These are phyloP conservation scores for Patella caerulea DNA, from an alignment of 2,888 invertebrate species.

Conservation along the genomic window DNA sequence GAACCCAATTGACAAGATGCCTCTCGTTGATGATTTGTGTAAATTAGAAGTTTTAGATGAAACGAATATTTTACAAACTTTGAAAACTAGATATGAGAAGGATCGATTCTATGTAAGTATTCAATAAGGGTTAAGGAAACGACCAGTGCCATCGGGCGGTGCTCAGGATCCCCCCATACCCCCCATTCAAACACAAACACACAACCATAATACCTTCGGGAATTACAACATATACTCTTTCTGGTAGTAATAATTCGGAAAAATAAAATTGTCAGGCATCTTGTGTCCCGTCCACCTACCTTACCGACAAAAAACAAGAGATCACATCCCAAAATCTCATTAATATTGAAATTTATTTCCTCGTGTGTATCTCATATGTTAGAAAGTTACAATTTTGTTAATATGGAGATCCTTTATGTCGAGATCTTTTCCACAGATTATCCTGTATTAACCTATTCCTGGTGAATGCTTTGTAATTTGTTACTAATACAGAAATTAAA, in stretches of 20 bases:
- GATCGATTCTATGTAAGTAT: conserved; percentile 53
- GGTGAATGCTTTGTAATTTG: too few species aligned
- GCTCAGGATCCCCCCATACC: not conserved
- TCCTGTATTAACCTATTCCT: too few species aligned
- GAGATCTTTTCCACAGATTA: too few species aligned
- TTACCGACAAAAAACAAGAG: too few species aligned
- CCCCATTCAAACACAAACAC: not conserved
- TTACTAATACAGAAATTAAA: too few species aligned
- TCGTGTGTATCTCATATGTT: too few species aligned
- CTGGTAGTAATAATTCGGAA: not conserved
- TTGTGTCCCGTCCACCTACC: too few species aligned
- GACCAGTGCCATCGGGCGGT: not conserved
- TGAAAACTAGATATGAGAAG: conserved; percentile 45
- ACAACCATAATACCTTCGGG: not conserved
- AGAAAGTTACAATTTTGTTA: too few species aligned
- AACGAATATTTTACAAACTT: conserved; percentile 49
- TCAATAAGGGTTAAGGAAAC: not conserved
- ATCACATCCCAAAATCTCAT: too few species aligned
- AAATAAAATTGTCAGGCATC: too few species aligned
- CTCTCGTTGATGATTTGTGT: conserved; percentile 43
- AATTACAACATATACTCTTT: not conserved
- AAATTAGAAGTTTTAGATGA: conserved; percentile 53
- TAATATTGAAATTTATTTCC: too few species aligned
- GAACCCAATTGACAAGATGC: not conserved
- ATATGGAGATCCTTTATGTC: too few species aligned